Evolutionary conservation across 2,888 invertebrate species (phyloP).

Genomic region (Volucella zonaria): DNA sequence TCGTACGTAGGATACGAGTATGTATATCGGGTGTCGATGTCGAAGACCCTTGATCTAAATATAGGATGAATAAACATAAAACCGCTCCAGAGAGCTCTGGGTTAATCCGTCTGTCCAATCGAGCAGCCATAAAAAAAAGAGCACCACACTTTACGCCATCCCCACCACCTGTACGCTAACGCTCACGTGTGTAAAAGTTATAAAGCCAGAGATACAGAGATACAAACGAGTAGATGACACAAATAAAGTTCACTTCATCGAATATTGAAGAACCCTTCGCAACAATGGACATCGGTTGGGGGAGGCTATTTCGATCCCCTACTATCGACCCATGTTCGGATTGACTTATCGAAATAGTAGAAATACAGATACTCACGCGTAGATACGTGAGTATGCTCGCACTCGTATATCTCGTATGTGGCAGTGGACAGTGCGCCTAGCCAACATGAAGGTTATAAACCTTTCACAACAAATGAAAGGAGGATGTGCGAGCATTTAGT

Average conservation of each 20-base stretch:
- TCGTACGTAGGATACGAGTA: background rate
- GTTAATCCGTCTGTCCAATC: constrained; percentile 19
- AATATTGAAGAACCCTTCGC: constrained; percentile 65
- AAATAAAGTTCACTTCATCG: constrained; percentile 61
- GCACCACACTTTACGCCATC: too few relatives aligned
- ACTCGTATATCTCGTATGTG: too few relatives aligned
- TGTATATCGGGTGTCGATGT: constrained; percentile 13
- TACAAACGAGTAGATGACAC: constrained; percentile 17
- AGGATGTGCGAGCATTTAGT: constrained; percentile 12
- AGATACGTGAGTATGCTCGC: background rate
- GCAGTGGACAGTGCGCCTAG: constrained; percentile 1
- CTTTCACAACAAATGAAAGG: constrained; percentile 23
- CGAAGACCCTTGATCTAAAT: constrained; percentile 58
- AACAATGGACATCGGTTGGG: constrained; percentile 22
- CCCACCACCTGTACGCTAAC: background rate
- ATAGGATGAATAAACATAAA: constrained; percentile 37
- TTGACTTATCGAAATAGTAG: constrained; percentile 19
- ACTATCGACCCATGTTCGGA: background rate
- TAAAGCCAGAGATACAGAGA: constrained; percentile 6
- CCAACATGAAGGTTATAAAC: background rate
- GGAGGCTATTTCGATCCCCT: constrained; percentile 2
- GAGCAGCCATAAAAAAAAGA: background rate
- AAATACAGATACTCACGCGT: background rate
- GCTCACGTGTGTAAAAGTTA: constrained; percentile 24
- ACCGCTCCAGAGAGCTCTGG: background rate